Evolutionary conservation across 2,797 vertebrate species (phyloP), one percentile per base, ranked within the genome.

Genomic region (Halcyon leucocephala): DNA sequence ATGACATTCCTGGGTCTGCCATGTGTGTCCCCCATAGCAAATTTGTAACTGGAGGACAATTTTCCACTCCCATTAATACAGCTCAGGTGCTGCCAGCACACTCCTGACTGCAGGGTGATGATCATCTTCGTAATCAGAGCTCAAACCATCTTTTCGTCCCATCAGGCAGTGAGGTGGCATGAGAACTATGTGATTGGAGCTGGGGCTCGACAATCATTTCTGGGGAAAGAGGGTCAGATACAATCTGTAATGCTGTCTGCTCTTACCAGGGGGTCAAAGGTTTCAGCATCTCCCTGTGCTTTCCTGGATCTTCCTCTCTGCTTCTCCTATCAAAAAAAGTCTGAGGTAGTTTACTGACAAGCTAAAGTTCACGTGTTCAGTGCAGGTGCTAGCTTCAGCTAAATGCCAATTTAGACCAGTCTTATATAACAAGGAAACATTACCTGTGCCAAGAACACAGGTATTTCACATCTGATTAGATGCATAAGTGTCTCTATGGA

Each of bases 381-480:
- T 72, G 49, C 39, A 76, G 81, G 76, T 91, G 62, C 25, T 65
- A 83, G 20, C 79, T 92, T 78, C 76, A 89, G 80, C 73, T 85
- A 93, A 93, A 93, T 93, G 82, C 86, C 94, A 97, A 58, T 89
- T 98, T 95, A 93, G 79, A 86, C 41, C 37, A 70, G 14, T 41
- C 76, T 86, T 82, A 78, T 96, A 82, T 52, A 86, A 72, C 13
- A 14, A 58, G 93, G 44, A 95, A 90, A 91, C 55, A 44, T 76
- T 84, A 90, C 39, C 76, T 80, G 93, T 96, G 95, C 91, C 95
- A 96, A 91, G 61, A 96, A 89, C 90, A 89, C 44, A 86, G 71
- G 69, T 93, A 82, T 85, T 57, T 91, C 24, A 7, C 89, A 96
- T 95, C 82, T 96, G 74, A 97, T 96, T 89, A 95, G 83, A 92